Conservation (phyloP, 2,888 invertebrate genomes). For the Timema cristinae region DNA sequence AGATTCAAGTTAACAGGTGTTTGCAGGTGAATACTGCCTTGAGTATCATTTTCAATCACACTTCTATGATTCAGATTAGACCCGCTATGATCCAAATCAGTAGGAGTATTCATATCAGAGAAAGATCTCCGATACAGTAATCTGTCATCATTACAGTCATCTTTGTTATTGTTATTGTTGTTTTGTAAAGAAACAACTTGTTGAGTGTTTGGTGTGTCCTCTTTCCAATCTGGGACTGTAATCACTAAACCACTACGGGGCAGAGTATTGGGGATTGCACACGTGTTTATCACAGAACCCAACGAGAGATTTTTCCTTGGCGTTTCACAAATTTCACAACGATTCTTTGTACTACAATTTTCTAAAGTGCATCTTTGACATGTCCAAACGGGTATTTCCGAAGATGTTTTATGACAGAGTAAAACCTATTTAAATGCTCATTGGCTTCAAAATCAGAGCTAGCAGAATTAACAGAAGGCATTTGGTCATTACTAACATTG, state of each 20-base stretch:
- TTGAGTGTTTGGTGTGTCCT: slow-evolving; percentile 35
- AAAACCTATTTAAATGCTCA: slow-evolving; percentile 4
- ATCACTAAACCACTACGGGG: slow-evolving; percentile 48
- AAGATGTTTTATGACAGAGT: not conserved
- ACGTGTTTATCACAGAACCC: slow-evolving; percentile 32
- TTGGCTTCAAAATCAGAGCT: not conserved
- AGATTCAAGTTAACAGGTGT: slow-evolving; percentile 48
- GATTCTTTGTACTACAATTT: slow-evolving; percentile 60
- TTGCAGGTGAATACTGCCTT: slow-evolving; percentile 36
- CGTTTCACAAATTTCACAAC: slow-evolving; percentile 73
- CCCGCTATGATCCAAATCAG: slow-evolving; percentile 32
- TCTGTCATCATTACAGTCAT: slow-evolving; percentile 36
- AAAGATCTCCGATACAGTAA: slow-evolving; percentile 49
- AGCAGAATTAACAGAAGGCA: not conserved
- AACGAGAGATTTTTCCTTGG: slow-evolving; percentile 48
- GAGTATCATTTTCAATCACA: slow-evolving; percentile 35
- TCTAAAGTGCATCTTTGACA: slow-evolving; percentile 72
- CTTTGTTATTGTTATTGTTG: slow-evolving; percentile 6
- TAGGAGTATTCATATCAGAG: slow-evolving; percentile 46
- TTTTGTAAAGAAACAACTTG: not conserved
- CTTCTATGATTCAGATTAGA: slow-evolving; percentile 42
- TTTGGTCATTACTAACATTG: slow-evolving; percentile 17
- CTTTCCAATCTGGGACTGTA: slow-evolving; percentile 49
- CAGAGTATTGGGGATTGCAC: slow-evolving; percentile 42
- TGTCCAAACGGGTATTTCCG: slow-evolving; percentile 50